Evolutionary conservation across 2,888 invertebrate genomes (phyloP).

Genomic region (Seira ritae): DNA sequence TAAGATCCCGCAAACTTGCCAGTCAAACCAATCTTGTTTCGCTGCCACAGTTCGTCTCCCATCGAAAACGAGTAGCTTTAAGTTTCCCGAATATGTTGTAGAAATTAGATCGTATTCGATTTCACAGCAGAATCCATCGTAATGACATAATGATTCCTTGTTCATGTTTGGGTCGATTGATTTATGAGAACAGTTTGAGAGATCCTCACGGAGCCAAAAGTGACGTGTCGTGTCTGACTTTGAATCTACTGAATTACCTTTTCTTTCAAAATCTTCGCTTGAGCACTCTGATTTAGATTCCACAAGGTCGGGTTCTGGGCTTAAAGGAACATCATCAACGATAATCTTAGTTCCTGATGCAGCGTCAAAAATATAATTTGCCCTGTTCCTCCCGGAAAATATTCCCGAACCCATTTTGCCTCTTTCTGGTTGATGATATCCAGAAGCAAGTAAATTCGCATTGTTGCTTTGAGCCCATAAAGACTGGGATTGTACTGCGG

Average conservation of each 20-base stretch:
- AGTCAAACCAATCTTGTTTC: constrained; percentile 65
- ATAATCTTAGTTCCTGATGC: constrained; percentile 73
- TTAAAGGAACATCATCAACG: constrained; percentile 58
- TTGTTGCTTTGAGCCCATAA: constrained; percentile 83
- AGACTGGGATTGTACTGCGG: constrained; percentile 83
- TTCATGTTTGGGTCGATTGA: constrained; percentile 36
- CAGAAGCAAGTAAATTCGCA: constrained; percentile 84
- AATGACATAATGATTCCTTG: constrained; percentile 60
- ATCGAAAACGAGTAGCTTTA: constrained; percentile 75
- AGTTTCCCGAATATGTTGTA: constrained; percentile 58
- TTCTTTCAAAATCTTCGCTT: background rate
- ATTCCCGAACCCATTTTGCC: constrained; percentile 87
- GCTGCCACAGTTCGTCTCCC: constrained; percentile 73
- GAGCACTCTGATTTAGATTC: background rate
- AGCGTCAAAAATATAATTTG: constrained; percentile 73
- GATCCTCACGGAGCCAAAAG: constrained; percentile 70
- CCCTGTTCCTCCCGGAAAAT: constrained; percentile 80
- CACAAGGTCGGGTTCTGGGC: background rate
- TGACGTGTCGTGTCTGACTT: constrained; percentile 21
- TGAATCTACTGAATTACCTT: too few relatives aligned
- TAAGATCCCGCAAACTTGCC: constrained; percentile 75
- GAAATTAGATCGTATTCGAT: constrained; percentile 58
- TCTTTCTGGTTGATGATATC: constrained; percentile 80
- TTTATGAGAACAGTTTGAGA: constrained; percentile 70
- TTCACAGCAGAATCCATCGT: constrained; percentile 70